Evolutionary conservation across 2,888 invertebrate species (phyloP), one percentile per base, ranked within the genome.

Genomic region (Aleiodes alternator): DNA sequence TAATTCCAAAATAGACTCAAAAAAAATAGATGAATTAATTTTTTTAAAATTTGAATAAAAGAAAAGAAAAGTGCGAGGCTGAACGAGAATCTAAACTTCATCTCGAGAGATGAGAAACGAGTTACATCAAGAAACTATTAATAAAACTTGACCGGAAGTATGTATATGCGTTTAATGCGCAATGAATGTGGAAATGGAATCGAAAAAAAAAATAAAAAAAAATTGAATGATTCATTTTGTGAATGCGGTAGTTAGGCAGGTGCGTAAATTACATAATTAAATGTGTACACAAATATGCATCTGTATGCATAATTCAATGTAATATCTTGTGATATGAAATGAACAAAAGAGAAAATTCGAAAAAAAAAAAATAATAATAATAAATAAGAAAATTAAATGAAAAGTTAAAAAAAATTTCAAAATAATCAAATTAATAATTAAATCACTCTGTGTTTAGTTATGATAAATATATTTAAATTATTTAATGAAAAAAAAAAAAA

Each of bases 321-420:
- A 79, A 84, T 85, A 85, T 86, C 86, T 87, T 87, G 88, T 88
- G 88, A 88, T 88, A 88, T 84, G 83, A 83, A 81, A 48, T 78
- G 75, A 66, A 70, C 59, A 71, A 64, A 43, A 64, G 79, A 75
- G 23, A 73, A 68, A 72, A 4, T 34, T 34, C 3, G 48, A 61
- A 53, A 61, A 66, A 56, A 48, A 43, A n/a, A 56, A 16, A 57
- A 38, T 14, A 23, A 23, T 23, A 23, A 23, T n/a, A 23, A 23
- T 23, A 23, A 23, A 1, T 23, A 23, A 23, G 23, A 23, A 23
- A 23, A 23, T 23, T 23, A 23, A 23, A 23, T 23, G 23, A 23
- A 2, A 6, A 51, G 16, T 16, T n/a, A n/a, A n/a, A 9, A 53
- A 59, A 31, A 57, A 43, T 68, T n/a, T 59, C 23, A 23, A 6